phyloP scores from a whole-genome alignment of 1,140 invertebrate species.

The Zeugodacus cucurbitae region DNA sequence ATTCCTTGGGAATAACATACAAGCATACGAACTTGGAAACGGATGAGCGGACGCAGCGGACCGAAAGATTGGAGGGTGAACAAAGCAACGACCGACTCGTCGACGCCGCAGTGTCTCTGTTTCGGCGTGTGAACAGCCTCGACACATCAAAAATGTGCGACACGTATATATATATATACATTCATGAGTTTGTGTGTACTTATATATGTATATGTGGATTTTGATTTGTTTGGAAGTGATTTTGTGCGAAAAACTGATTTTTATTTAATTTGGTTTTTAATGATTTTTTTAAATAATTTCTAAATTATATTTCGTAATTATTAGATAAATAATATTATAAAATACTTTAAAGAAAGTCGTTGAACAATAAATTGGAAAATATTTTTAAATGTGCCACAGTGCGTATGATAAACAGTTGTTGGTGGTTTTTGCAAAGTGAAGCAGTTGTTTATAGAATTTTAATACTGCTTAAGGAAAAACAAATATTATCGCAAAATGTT shows the following conservation, averaged over 20 bases:
- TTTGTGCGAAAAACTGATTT: not conserved
- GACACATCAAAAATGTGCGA: not conserved
- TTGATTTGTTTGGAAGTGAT: not conserved
- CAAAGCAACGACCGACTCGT: not conserved
- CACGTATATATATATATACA: not conserved
- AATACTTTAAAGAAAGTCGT: too few species aligned
- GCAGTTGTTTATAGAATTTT: too few species aligned
- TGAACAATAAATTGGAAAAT: too few species aligned
- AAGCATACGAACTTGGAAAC: not conserved
- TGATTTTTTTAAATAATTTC: not conserved
- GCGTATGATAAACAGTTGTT: not conserved
- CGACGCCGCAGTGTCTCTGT: slow-evolving; percentile 10
- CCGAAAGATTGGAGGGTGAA: not conserved
- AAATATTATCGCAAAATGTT: too few species aligned
- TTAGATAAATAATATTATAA: too few species aligned
- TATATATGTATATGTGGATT: not conserved
- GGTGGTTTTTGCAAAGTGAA: too few species aligned
- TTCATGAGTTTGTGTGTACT: not conserved
- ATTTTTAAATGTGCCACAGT: not conserved
- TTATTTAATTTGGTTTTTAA: too few species aligned
- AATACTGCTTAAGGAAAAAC: too few species aligned
- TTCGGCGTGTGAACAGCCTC: slow-evolving; percentile 8
- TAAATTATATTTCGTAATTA: too few species aligned
- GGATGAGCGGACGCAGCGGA: not conserved
- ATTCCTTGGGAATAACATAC: not conserved